A percentile compares a stretch with the other conserved stretches of the same genome.
Conservation (phyloP, 2,888 invertebrate genomes). For the Micoletzkya japonica region DNA sequence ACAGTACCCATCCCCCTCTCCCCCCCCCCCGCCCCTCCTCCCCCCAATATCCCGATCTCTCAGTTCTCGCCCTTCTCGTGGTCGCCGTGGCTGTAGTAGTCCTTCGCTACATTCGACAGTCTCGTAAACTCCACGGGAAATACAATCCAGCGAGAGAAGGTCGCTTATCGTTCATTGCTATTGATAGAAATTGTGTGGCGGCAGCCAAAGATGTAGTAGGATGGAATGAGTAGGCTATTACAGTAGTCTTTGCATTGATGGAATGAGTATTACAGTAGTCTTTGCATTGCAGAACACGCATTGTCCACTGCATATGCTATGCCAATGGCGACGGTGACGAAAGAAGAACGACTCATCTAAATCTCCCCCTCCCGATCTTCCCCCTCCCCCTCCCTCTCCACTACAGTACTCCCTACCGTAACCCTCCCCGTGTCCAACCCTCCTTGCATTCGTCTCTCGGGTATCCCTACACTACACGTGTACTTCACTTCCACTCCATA, state of each 20-base stretch:
- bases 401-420: no score
- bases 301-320: constrained; percentile 29
- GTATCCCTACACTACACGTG: no score
- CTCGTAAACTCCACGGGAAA: constrained; percentile 30
- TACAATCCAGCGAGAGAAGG: constrained; percentile 33
- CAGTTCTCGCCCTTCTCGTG: constrained; percentile 15
- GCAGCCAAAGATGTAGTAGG: no score
- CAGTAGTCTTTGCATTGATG: no score
- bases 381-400: background rate
- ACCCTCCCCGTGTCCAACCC: no score
- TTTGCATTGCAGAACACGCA: constrained; percentile 29
- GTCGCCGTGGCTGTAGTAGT: constrained; percentile 10
- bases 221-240: constrained; percentile 11
- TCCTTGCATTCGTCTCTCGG: no score
- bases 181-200: background rate
- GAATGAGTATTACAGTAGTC: no score
- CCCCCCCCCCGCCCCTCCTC: background rate
- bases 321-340: constrained; percentile 31
- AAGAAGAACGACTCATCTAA: constrained; percentile 32
- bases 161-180: background rate
- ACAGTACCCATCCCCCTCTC: background rate
- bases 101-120: constrained; percentile 28
- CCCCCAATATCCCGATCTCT: background rate
- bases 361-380: background rate
- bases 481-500: no score